Conservation (phyloP, 2,113 vertebrate species). For the Charadrius vociferus region DNA sequence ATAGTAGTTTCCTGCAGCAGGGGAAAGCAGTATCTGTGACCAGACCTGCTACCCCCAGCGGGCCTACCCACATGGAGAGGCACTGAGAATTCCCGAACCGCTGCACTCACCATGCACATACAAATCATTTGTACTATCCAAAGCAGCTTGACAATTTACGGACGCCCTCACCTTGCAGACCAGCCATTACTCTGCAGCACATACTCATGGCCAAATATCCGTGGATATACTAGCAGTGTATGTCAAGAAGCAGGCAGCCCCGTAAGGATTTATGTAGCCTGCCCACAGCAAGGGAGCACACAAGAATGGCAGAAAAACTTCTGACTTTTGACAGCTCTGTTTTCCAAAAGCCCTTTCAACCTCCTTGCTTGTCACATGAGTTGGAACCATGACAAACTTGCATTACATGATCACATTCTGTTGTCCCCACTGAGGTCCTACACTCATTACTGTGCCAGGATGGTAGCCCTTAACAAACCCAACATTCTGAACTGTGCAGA, state of each 20-base stretch:
- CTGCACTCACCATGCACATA: not conserved
- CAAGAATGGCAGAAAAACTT: not conserved
- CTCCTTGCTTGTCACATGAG: not conserved
- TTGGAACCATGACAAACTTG: not conserved
- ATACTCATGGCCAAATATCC: not conserved
- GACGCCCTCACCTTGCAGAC: not conserved
- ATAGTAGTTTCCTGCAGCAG: not conserved
- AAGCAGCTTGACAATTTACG: not conserved
- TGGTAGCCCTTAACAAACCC: not conserved
- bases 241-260: not conserved
- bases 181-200: not conserved
- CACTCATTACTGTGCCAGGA: not conserved
- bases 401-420: not conserved
- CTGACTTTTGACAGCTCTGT: not conserved
- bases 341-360: not conserved
- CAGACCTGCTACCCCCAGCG: not conserved
- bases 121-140: not conserved
- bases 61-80: not conserved
- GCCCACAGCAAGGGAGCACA: not conserved
- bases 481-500: not conserved
- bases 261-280: not conserved
- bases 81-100: not conserved
- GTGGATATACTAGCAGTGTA: not conserved
- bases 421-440: not conserved
- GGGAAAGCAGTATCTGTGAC: not conserved